Evolutionary conservation across 2,888 invertebrate genomes (phyloP).

Genomic region (Polietes domitor): DNA sequence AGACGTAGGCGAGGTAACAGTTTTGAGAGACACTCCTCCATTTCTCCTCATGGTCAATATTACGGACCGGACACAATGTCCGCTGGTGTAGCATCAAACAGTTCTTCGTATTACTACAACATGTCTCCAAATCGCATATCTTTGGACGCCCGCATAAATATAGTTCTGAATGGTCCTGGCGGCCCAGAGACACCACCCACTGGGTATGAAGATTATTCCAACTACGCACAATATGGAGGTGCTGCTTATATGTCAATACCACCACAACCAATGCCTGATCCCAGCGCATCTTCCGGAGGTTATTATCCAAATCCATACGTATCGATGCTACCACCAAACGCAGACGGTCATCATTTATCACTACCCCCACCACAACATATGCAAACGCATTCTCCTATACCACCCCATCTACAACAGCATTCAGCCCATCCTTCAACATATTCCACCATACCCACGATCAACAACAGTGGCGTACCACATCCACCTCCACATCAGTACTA

Average conservation of each 20-base stretch:
- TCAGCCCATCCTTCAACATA: constrained; percentile 64
- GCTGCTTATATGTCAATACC: constrained; percentile 74
- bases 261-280: constrained; percentile 69
- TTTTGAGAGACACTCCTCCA: constrained; percentile 66
- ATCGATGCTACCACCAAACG: constrained; percentile 70
- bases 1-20: constrained; percentile 65
- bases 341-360: constrained; percentile 66
- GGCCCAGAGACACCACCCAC: constrained; percentile 50
- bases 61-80: constrained; percentile 67
- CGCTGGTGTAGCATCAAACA: constrained; percentile 63
- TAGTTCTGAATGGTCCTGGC: constrained; percentile 70
- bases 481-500: constrained; percentile 55
- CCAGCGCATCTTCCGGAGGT: constrained; percentile 12
- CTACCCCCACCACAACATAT: constrained; percentile 43
- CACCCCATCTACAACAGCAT: constrained; percentile 56
- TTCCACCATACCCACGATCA: constrained; percentile 65
- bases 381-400: constrained; percentile 58
- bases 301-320: constrained; percentile 66
- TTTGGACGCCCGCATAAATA: constrained; percentile 73
- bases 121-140: constrained; percentile 74
- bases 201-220: constrained; percentile 71
- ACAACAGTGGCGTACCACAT: constrained; percentile 31
- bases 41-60: constrained; percentile 69
- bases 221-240: constrained; percentile 71
- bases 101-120: constrained; percentile 75